Evolutionary conservation across 1,140 invertebrate genomes (phyloP), one percentile per base, ranked within the genome.

Genomic region (Monomorium pharaonis): DNA sequence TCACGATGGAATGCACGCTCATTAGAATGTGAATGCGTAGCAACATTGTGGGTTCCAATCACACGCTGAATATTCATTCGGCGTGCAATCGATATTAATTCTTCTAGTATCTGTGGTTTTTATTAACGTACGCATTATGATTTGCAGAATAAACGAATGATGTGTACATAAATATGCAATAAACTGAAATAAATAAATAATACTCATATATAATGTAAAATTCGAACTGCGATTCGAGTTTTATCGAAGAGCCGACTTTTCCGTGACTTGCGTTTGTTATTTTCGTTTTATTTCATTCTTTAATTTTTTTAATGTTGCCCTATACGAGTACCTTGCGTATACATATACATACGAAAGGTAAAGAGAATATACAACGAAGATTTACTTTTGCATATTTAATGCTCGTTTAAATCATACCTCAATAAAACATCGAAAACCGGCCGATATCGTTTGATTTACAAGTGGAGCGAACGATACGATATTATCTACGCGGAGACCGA

Each of bases 1-100:
- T 85, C 49, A 74, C 63, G 58, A 74, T 49, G 33, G 70, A 72
- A 84, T 60, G 65, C 27, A 63, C 44, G 70, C 27, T 62, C 70
- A 54, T 83, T 83, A 83, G 78, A 74, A 51, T 21, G 54, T 49
- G 69, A 83, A 74, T 21, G 47, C 37, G 76, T 51, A 58, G 70
- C 78, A 67, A 62, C 74, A 51, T 85, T 87, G 69, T 72, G 51
- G 21, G 47, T 44, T 33, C 37, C 56, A 65, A 77, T 77, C 75
- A 85, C 44, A 69, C 33, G 74, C 44, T 88, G 87, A 88, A 89
- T 89, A 89, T 89, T 89, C 87, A 89, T 89, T 49, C 16, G 44
- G 9, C 12, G 14, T 67, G 51, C 65, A 47, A 74, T 74, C 67
- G 67, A 83, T 74, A 83, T 83, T 83, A 65, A 84, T 77, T 76